Conservation (phyloP, 2,797 vertebrate genomes). For the Sarcophilus harrisii region DNA sequence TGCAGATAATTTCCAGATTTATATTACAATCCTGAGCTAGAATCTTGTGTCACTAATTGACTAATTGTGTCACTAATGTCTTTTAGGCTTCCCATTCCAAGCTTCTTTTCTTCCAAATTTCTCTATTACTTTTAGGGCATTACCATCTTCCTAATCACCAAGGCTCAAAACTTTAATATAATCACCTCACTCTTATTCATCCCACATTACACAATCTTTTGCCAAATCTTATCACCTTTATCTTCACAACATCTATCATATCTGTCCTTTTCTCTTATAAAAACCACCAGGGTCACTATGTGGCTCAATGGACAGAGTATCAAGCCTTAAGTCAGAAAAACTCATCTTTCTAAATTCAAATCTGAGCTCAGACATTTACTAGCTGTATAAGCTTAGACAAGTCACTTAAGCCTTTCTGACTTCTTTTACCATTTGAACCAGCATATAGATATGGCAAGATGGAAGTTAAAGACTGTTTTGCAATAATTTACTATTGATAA, state of each 20-base stretch:
- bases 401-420: not conserved
- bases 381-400: not conserved
- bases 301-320: not conserved
- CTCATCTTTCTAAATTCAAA: not conserved
- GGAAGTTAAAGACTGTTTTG: not conserved
- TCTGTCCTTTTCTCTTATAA: not conserved
- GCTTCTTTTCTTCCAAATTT: not conserved
- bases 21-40: not conserved
- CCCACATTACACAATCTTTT: not conserved
- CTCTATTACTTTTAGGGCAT: not conserved
- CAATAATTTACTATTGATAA: not conserved
- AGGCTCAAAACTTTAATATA: not conserved
- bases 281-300: not conserved
- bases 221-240: not conserved
- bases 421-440: constrained; percentile 9
- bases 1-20: not conserved
- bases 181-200: not conserved
- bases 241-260: not conserved
- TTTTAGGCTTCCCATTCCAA: not conserved
- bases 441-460: not conserved
- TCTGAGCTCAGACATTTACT: not conserved
- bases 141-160: not conserved
- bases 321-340: not conserved
- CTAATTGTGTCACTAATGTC: not conserved
- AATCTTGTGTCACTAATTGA: not conserved